Evolutionary conservation across 2,797 vertebrate genomes (phyloP), one percentile per base, ranked within the genome.

Genomic region (Phaenicophaeus curvirostris): DNA sequence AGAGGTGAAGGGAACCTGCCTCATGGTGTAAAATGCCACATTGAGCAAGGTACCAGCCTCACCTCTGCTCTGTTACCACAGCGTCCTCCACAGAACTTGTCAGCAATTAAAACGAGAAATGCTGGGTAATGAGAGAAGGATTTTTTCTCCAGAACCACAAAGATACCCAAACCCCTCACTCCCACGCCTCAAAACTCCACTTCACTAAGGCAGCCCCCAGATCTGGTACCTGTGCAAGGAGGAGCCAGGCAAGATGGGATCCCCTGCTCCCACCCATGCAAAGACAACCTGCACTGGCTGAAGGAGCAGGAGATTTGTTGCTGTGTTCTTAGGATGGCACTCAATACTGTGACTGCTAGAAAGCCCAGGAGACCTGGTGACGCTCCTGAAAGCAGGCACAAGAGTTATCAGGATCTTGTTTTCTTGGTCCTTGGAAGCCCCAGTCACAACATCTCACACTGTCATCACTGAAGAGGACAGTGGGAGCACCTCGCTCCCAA

Each of bases 181-280:
- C 15, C 23, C 8, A 33, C 44, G 37, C 31, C 63, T 37, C 10
- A 69, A 28, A 81, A 3, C 11, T 65, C 42, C 35, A 73, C 71
- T 10, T 8, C 0, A 8, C 14, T 44, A 41, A 72, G 66, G 5
- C 39, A 78, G 20, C 35, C 16, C 27, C 19, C 5, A 7, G 3
- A 50, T 25, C 30, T 46, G 25, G 8, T 50, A 41, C 12, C 25
- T 59, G 25, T 42, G 13, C 21, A 30, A 61, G 63, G 14, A 89
- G 9, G 23, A 91, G 10, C 19, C 35, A 33, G 42, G 16, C 4
- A 19, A 63, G 65, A 5, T 6, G 23, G 18, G 25, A 15, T 31
- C 9, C 7, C 21, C 57, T 55, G n/a, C 5, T 59, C 20, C 33
- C 62, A 74, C 25, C 15, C 48, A 9, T 1, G 0, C 4, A 1